Evolutionary conservation across 1,140 invertebrate genomes (phyloP), one percentile per base, ranked within the genome.

Genomic region (Lordiphosa collinella): DNA sequence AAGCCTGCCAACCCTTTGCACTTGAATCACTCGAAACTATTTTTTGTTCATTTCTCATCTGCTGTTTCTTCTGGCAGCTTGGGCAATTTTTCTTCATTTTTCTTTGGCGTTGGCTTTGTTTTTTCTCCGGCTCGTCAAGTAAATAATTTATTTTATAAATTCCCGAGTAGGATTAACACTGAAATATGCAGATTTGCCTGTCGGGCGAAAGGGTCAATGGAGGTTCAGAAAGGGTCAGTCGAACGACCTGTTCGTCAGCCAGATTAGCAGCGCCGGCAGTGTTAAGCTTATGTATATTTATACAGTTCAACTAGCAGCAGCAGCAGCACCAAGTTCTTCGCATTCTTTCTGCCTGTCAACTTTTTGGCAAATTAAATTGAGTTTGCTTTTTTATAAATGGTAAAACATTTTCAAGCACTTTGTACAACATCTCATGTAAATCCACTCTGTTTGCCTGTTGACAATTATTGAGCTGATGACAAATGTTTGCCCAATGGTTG

Each of bases 141-240:
- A 82, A 82, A 82, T 84, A 82, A 82, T 84, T 82, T 82, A 82
- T 73, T 84, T 84, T 84, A 65, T 72, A 84, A 72, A 84, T 78
- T 82, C 72, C 73, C 75, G 73, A 84, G 78, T 69, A 69, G 78
- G 78, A 84, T 84, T 84, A 82, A 63, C 78, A 84, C 78, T 75
- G 72, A 61, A 84, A 84, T 84, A 82, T 84, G 78, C 78, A 82
- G 72, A 84, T 82, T 84, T 67, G 37, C 53, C 25, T 18, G 31
- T 32, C 55, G 11, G 43, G 34, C 74, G 68, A 75, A 78, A 59
- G 62, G 71, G 41, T 49, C 38, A 43, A 57, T 50, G 57, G 48
- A 41, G 50, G 35, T 35, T 48, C 67, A 29, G 35, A 43, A 4
- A 14, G 18, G 14, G 41, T 11, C 14, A 53, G 12, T 36, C 34